Evolutionary conservation across 2,888 invertebrate genomes (phyloP).

Genomic region (Neoitamus cyanurus): DNA sequence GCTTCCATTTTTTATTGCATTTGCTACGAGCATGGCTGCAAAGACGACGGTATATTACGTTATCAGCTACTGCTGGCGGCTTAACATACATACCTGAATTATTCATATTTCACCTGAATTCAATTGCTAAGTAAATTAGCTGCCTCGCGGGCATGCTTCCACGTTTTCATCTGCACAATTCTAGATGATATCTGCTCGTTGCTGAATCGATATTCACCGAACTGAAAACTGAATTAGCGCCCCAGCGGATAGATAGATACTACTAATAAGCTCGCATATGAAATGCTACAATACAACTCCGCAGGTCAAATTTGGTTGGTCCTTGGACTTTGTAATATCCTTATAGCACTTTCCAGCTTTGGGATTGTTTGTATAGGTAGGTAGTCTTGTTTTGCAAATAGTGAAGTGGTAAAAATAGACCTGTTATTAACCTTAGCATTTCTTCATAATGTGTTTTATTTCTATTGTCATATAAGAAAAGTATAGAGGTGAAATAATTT

Average conservation of each 20-base stretch:
- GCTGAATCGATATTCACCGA: neutral
- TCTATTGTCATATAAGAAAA: too few relatives aligned
- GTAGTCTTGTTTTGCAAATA: too few relatives aligned
- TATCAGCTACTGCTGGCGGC: neutral
- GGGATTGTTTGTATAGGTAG: too few relatives aligned
- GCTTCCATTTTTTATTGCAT: neutral
- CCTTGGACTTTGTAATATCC: neutral
- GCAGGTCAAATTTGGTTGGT: neutral
- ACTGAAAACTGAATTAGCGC: neutral
- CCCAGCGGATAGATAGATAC: neutral
- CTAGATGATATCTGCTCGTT: neutral
- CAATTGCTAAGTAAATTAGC: constrained; percentile 23
- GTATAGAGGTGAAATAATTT: too few relatives aligned
- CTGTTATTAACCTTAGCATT: too few relatives aligned
- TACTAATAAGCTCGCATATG: neutral
- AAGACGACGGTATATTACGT: neutral
- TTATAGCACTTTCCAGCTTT: neutral
- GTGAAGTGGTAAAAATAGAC: too few relatives aligned
- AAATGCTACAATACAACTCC: neutral
- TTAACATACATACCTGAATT: constrained; percentile 26
- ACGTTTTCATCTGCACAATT: neutral
- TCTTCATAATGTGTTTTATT: too few relatives aligned
- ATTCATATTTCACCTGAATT: constrained; percentile 33
- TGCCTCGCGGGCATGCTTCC: neutral
- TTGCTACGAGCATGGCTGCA: neutral